Evolutionary conservation across 2,888 invertebrate genomes (phyloP), one percentile per base, ranked within the genome.

Genomic region (Cremastobaeus sp.): DNA sequence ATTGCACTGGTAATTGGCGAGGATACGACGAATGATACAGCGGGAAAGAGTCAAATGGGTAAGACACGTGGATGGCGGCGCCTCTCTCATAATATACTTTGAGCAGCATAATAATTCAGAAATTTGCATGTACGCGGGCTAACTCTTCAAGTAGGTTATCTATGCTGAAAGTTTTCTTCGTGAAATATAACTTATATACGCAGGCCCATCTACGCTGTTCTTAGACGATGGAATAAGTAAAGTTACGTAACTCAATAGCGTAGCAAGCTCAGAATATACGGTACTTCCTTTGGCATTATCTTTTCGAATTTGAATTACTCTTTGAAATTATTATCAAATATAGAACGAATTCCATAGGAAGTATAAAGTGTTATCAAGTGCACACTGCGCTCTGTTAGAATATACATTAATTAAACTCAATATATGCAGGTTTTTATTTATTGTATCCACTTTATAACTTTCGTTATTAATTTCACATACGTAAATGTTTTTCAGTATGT

Each of bases 101-200:
- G 81, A 79, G 78, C 79, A 79, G 85, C 84, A 86, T 87, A 87
- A 87, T 87, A 87, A 87, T 86, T 87, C 85, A 85, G 82, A 85
- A 87, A 87, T 87, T 87, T 87, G 86, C 87, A 87, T 87, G 83
- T 86, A 87, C 87, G 86, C 87, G 86, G 85, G 85, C 84, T 86
- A 87, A 87, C 87, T 87, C 85, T 83, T 86, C 87, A 87, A 87
- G 87, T 87, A 87, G 87, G 87, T 87, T 87, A 87, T 87, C 86
- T 87, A 87, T 84, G 85, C 84, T 83, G 81, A 81, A 86, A 86
- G 84, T 83, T 86, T 85, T 85, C 84, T 76, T 69, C 78, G 68
- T 84, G 82, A 84, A 83, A 80, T 83, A 83, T 83, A 82, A 81
- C 82, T 78, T 79, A 81, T 82, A 82, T 78, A 73, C 77, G 76